These are phyloP conservation scores for Laticauda colubrina DNA, from an alignment of 2,113 vertebrate species.

Conservation along the genomic window DNA sequence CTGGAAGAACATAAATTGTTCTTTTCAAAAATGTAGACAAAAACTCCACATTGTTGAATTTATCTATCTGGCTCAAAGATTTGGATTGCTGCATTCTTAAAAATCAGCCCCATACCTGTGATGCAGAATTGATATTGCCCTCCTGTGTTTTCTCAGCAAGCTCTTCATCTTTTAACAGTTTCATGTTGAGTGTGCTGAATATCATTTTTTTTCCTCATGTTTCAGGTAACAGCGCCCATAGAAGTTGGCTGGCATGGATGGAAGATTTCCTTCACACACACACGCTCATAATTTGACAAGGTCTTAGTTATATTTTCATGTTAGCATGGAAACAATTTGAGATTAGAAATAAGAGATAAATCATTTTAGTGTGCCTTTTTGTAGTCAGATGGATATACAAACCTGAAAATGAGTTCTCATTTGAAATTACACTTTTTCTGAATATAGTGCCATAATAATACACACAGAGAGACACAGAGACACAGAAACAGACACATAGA, in stretches of 20 bases:
- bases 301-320: neutral
- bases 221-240: neutral
- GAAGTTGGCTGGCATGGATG: neutral
- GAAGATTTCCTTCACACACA: rapidly evolving
- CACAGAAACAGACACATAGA: neutral
- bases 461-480: no score
- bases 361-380: neutral
- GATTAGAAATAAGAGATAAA: neutral
- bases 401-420: neutral
- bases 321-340: neutral
- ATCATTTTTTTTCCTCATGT: neutral
- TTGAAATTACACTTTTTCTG: neutral
- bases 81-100: neutral
- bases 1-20: neutral
- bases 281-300: neutral
- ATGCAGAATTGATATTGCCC: neutral
- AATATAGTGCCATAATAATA: neutral
- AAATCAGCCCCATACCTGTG: neutral
- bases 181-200: neutral
- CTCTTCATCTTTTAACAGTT: neutral
- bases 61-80: neutral
- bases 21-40: neutral
- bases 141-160: neutral
- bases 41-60: neutral
- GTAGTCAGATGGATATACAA: neutral